These are phyloP conservation scores for Ranitomeya imitator DNA, from an alignment of 2,113 vertebrate genomes.

Conservation along the genomic window DNA sequence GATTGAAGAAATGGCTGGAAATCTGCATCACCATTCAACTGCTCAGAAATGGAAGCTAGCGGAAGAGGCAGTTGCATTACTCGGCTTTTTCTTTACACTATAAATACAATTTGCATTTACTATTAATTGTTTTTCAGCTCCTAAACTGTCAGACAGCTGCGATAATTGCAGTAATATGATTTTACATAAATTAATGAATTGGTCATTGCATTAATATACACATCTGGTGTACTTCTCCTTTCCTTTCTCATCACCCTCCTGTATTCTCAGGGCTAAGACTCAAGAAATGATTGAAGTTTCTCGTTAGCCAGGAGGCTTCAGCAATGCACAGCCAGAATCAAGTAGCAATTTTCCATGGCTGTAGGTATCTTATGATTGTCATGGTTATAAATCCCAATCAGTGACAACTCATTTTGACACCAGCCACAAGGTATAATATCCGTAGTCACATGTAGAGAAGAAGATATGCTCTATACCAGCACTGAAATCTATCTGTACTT, in stretches of 20 bases:
- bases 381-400: conserved; percentile 33
- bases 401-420: conserved; percentile 25
- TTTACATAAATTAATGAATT: not conserved
- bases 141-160: not conserved
- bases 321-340: conserved; percentile 9
- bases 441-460: not conserved
- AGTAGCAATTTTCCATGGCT: conserved; percentile 43
- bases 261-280: not conserved
- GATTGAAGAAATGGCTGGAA: not conserved
- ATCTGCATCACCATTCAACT: not conserved
- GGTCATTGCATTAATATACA: no score
- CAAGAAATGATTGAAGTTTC: conserved; percentile 21
- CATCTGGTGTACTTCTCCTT: no score
- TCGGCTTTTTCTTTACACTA: not conserved
- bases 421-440: conserved; percentile 8
- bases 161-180: not conserved
- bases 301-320: conserved; percentile 30
- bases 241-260: not conserved
- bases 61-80: not conserved
- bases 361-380: conserved; percentile 49
- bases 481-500: not conserved
- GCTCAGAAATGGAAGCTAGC: not conserved
- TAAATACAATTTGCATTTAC: not conserved
- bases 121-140: not conserved
- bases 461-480: not conserved